Conservation (phyloP, 2,113 vertebrate species). For the Scytalopus superciliaris region DNA sequence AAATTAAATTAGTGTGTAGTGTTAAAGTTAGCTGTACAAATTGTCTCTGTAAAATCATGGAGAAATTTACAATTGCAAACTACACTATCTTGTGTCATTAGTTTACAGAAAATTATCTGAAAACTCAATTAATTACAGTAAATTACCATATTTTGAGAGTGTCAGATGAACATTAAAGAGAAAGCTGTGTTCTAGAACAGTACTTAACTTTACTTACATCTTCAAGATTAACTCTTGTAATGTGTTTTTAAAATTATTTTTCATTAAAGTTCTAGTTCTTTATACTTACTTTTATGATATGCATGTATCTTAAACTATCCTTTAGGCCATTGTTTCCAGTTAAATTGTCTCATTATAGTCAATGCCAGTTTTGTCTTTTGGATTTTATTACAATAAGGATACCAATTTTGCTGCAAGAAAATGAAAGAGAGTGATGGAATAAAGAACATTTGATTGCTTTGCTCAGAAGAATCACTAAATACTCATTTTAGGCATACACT, state of each 20-base stretch:
- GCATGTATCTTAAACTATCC: neutral
- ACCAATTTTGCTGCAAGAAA: neutral
- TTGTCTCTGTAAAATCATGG: neutral
- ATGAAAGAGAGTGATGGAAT: neutral
- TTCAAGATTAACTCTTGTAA: neutral
- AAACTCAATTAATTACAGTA: neutral
- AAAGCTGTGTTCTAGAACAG: neutral
- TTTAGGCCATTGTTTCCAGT: neutral
- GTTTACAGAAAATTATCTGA: neutral
- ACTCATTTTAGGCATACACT: neutral
- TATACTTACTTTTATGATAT: neutral
- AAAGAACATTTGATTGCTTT: neutral
- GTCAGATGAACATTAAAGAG: neutral
- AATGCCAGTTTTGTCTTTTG: neutral
- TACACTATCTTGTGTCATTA: neutral
- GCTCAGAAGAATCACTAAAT: neutral
- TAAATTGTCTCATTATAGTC: neutral
- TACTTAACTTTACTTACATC: neutral
- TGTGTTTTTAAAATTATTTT: neutral
- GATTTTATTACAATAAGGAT: neutral
- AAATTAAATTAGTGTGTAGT: neutral
- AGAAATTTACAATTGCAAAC: neutral
- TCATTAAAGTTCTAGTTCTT: neutral
- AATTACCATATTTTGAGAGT: neutral
- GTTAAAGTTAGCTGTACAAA: neutral